Percentiles rank a stretch among this genome's conserved stretches.
These are phyloP conservation scores for Acronicta aceris DNA, from an alignment of 2,888 invertebrate genomes.

Conservation along the genomic window DNA sequence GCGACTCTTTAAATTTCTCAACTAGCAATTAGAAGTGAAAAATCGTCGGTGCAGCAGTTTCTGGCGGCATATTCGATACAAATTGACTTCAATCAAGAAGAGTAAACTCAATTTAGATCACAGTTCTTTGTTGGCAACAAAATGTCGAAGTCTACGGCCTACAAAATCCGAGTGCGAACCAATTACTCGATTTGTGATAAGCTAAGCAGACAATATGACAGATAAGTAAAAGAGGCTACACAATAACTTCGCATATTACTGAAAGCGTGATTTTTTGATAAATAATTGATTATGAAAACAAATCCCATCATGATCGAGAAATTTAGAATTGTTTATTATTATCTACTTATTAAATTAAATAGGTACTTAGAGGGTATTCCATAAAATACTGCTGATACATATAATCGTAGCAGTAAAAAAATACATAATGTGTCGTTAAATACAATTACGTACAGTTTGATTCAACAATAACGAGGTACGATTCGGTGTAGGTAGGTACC, in stretches of 20 bases:
- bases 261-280: neutral
- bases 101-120: too few species aligned
- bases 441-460: neutral
- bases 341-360: too few species aligned
- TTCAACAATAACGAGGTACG: slow-evolving; percentile 1
- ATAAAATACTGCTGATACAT: slow-evolving; percentile 8
- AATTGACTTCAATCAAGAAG: too few species aligned
- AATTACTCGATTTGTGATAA: neutral
- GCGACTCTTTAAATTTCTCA: neutral
- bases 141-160: neutral
- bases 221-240: neutral
- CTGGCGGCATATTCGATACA: too few species aligned
- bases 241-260: neutral
- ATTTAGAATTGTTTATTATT: neutral
- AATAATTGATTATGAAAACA: neutral
- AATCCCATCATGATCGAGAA: neutral
- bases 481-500: neutral
- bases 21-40: neutral
- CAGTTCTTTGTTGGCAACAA: too few species aligned
- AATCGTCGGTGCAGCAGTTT: neutral
- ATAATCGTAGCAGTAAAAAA: neutral
- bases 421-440: slow-evolving; percentile 7
- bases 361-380: slow-evolving; percentile 3
- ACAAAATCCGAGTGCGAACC: neutral
- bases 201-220: neutral